A percentile compares a stretch with the other conserved stretches of the same genome.
Evolutionary conservation across 2,888 invertebrate species (phyloP).

Genomic region (Athalia circularis): DNA sequence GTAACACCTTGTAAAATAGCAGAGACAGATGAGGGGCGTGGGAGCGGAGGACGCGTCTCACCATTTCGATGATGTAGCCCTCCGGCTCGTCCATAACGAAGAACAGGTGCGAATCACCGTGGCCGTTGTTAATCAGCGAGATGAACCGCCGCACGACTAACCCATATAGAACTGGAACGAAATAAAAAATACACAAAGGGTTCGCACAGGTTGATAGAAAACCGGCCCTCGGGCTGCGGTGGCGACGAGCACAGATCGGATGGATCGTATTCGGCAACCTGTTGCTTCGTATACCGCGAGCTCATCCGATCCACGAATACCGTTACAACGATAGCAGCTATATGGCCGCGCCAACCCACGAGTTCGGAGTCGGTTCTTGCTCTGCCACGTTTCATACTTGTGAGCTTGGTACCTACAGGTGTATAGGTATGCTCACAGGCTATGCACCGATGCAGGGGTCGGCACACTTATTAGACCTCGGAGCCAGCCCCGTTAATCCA

Average conservation of each 20-base stretch:
- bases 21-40: not conserved
- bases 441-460: no score
- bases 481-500: no score
- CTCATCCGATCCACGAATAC: conserved; percentile 62
- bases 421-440: no score
- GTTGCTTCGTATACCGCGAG: conserved; percentile 56
- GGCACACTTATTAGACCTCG: no score
- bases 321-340: conserved; percentile 58
- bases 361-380: conserved; percentile 7
- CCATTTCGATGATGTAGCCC: no score
- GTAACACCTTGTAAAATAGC: not conserved
- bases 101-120: conserved; percentile 1
- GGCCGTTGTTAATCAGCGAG: not conserved
- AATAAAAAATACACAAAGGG: not conserved
- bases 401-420: not conserved
- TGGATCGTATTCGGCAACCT: conserved; percentile 68
- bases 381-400: conserved; percentile 32
- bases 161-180: conserved; percentile 59
- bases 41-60: no score
- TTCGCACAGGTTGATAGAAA: conserved; percentile 34
- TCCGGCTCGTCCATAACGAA: not conserved
- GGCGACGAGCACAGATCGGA: conserved; percentile 42
- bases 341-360: conserved; percentile 44
- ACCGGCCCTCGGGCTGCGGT: conserved; percentile 17
- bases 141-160: conserved; percentile 60